Percentiles rank a stretch among this genome's conserved stretches.
phyloP scores from a whole-genome alignment of 2,797 vertebrate species.

The Caiman crocodilus region DNA sequence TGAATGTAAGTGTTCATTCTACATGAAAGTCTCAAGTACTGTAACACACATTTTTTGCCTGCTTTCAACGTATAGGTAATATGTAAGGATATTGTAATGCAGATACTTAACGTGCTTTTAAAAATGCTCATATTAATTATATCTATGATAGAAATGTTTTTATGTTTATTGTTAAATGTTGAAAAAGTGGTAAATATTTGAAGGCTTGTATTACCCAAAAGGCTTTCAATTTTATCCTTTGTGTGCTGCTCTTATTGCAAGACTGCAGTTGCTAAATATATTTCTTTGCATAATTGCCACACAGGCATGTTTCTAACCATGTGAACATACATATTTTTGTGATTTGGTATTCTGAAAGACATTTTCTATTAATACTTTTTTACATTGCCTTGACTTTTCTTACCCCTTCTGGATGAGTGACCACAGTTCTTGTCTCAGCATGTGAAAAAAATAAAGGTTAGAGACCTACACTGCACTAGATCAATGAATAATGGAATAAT shows the following conservation, averaged over 20 bases:
- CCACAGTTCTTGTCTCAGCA: slow-evolving; percentile 56
- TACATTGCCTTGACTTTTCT: slow-evolving; percentile 48
- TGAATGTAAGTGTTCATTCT: neutral
- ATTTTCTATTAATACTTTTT: slow-evolving; percentile 36
- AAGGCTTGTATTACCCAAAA: neutral
- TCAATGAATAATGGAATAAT: slow-evolving; percentile 36
- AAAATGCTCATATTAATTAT: neutral
- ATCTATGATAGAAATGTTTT: neutral
- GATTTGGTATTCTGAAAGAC: neutral
- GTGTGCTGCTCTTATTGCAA: neutral
- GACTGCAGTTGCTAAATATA: neutral
- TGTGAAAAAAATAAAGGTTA: slow-evolving; percentile 44
- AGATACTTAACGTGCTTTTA: slow-evolving; percentile 5
- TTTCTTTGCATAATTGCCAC: neutral
- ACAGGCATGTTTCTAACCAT: neutral
- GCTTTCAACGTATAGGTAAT: neutral
- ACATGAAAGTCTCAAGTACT: neutral
- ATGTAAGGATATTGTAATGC: neutral
- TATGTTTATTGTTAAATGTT: neutral
- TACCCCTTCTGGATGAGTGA: slow-evolving; percentile 51
- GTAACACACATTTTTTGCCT: neutral
- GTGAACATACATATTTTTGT: neutral
- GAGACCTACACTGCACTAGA: neutral
- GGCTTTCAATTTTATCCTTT: neutral
- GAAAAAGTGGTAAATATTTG: neutral